Evolutionary conservation across 2,797 vertebrate species (phyloP).

Genomic region (Neoniphon sammara): DNA sequence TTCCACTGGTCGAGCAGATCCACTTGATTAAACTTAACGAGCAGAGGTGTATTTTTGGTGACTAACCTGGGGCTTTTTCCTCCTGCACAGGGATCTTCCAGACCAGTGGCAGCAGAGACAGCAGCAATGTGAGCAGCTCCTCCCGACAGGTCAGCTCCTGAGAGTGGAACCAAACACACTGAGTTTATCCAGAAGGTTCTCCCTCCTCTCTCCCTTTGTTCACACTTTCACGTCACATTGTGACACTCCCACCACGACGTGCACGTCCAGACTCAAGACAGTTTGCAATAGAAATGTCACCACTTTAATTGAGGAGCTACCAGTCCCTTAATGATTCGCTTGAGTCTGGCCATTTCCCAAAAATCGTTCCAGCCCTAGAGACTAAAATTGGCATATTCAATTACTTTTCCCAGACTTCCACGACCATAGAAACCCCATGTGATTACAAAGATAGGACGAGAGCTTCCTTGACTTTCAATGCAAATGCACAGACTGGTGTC

Average conservation of each 20-base stretch:
- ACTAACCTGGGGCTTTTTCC: slow-evolving; percentile 91
- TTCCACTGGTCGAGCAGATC: slow-evolving; percentile 3
- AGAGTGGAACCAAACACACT: slow-evolving; percentile 54
- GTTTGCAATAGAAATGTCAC: slow-evolving; percentile 1
- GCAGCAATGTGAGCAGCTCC: slow-evolving; percentile 94
- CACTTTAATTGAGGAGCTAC: not conserved
- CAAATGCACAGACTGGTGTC: slow-evolving; percentile 4
- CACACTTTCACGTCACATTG: slow-evolving; percentile 54
- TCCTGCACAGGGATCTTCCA: slow-evolving; percentile 98
- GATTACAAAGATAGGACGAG: not conserved
- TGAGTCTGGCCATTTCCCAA: not conserved
- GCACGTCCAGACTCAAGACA: not conserved
- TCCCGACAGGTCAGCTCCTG: slow-evolving; percentile 97
- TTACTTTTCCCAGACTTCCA: not conserved
- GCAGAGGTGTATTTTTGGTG: not conserved
- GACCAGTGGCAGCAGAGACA: slow-evolving; percentile 94
- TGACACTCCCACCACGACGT: slow-evolving; percentile 55
- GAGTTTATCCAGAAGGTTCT: slow-evolving; percentile 52
- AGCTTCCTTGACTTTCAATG: slow-evolving; percentile 6
- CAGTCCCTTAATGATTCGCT: not conserved
- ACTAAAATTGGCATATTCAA: not conserved
- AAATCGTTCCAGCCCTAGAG: not conserved
- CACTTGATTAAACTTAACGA: not conserved
- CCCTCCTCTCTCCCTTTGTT: slow-evolving; percentile 35
- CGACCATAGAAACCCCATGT: not conserved